phyloP scores from a whole-genome alignment of 2,797 vertebrate species.

The Tamandua tetradactyla region DNA sequence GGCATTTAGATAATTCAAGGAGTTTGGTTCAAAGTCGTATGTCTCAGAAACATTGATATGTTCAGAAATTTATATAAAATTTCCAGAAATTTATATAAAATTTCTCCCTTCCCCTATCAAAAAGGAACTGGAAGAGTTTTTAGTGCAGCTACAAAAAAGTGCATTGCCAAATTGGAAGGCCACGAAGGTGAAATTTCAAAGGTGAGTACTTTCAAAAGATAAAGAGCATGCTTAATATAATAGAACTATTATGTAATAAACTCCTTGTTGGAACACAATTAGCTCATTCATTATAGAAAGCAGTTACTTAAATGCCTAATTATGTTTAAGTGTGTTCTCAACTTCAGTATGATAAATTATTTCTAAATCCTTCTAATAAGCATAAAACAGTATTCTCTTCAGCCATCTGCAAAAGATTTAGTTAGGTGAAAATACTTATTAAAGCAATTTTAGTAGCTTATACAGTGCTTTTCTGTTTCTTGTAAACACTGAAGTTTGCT shows the following conservation, averaged over 20 bases:
- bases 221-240: background rate
- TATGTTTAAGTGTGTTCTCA: background rate
- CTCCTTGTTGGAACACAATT: background rate
- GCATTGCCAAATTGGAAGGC: conserved; percentile 91
- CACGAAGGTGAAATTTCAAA: conserved; percentile 95
- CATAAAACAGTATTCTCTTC: background rate
- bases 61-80: too few relatives aligned
- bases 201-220: conserved; percentile 83
- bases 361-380: background rate
- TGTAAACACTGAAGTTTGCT: background rate
- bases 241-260: background rate
- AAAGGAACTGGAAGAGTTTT: conserved; percentile 93
- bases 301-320: background rate
- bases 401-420: background rate
- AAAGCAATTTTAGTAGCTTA: background rate
- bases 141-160: conserved; percentile 88
- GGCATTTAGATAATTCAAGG: background rate
- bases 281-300: background rate
- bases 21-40: background rate
- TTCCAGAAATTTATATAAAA: too few relatives aligned
- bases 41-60: background rate
- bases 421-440: background rate
- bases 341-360: background rate
- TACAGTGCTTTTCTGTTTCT: background rate
- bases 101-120: background rate